Evolutionary conservation across 2,797 vertebrate species (phyloP), one percentile per base, ranked within the genome.

Genomic region (Saxicola maurus): DNA sequence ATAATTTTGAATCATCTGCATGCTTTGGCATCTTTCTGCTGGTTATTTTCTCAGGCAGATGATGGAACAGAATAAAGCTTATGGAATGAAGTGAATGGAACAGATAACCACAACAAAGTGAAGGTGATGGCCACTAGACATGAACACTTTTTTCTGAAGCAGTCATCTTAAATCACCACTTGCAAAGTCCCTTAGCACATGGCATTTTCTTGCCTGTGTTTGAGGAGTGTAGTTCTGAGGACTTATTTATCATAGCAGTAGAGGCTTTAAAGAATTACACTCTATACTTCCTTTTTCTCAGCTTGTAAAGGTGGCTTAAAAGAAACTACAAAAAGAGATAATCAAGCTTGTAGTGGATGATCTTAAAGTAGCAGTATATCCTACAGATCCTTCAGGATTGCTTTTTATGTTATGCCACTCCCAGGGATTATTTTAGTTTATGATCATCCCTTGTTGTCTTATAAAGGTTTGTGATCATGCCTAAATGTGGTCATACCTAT

Each of bases 61-160:
- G 45, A 74, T 35, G 38, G 37, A 77, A 80, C 7, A 4, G 49
- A 83, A 40, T 75, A 65, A 91, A 88, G 64, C 11, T 15, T 45
- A 43, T 73, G 74, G 86, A 82, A 90, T 59, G 27, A 55, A 85
- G 43, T 74, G 68, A 77, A 85, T 46, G 59, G 78, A 53, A 59
- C 55, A 85, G 64, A 79, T 62, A 91, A 60, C 56, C 66, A 87
- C 61, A 85, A 65, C 68, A 91, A 89, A 51, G 61, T 77, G 84
- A 72, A 73, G 61, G 65, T 89, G 82, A 87, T 68, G 75, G 45
- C 61, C 82, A 7, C 89, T 74, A 87, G 85, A 80, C 8, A 24
- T 40, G 68, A 93, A 57, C 33, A 35, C 4, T 75, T 82, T 75
- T 83, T 90, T 85, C 68, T 82, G 75, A 92, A 77, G 55, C n/a